Base-by-base conservation (phyloP, 2,113 vertebrate species). In the Acanthochromis polyacanthus region DNA sequence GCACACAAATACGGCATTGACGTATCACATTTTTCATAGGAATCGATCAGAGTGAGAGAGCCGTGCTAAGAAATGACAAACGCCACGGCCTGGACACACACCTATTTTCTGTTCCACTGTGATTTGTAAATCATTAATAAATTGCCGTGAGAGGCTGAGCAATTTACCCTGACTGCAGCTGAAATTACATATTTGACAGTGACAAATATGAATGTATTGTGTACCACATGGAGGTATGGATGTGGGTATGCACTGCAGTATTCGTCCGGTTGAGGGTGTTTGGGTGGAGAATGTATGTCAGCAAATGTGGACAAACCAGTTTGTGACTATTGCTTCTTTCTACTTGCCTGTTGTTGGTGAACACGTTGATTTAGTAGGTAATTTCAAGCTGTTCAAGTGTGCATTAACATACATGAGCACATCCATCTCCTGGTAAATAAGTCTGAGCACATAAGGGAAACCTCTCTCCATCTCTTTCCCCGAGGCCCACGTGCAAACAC, bases 81-180 rank as follows among this genome's bases (percentile, higher is more conserved):
- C 23, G 53, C 53, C 69, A 38, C 32, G 1, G 65, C 30, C 51
- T 36, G 19, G 59, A 58, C 77, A 45, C 66, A 82, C 70, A 63
- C 40, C 71, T 60, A 75, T 71, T 84, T 70, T 61, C 72, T 79
- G 60, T 81, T 61, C 74, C 67, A 14, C 17, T 10, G 53, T 75
- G 83, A 89, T 85, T 80, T 75, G 50, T 85, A 82, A 85, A 85
- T 84, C 71, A 80, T 85, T 84, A 72, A 83, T 83, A 80, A 83
- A 83, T 57, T 65, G 69, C 46, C 19, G 23, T 53, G 50, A 78
- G 50, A 79, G 79, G 67, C 71, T 23, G 75, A 51, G 63, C 74
- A 61, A 73, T 87, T 83, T 71, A 71, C 69, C 74, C 72, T 79
- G 67, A 81, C 76, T 80, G 77, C 77, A 45, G 65, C 63, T 57